Evolutionary conservation across 2,888 invertebrate genomes (phyloP).

Genomic region (Lapara coniferarum): DNA sequence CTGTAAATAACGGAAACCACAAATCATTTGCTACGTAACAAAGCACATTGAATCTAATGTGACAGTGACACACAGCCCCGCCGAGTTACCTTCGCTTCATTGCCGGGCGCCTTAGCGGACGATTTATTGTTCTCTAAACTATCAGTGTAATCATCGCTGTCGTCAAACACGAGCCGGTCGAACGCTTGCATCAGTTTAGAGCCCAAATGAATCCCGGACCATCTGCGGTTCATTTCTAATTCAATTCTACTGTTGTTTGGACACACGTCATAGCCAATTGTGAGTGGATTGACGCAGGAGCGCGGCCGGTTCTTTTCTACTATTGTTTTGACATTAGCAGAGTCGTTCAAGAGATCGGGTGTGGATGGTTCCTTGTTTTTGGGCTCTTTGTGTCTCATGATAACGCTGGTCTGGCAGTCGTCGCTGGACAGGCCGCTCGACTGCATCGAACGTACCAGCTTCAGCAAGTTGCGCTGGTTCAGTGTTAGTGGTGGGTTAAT

Average conservation of each 20-base stretch:
- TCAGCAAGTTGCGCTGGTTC: slow-evolving; percentile 84
- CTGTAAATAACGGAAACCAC: slow-evolving; percentile 50
- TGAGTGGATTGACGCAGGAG: slow-evolving; percentile 86
- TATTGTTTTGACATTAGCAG: slow-evolving; percentile 77
- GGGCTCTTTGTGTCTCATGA: slow-evolving; percentile 78
- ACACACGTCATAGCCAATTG: slow-evolving; percentile 76
- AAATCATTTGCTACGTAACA: slow-evolving; percentile 44
- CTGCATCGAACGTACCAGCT: slow-evolving; percentile 83
- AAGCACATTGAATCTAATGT: slow-evolving; percentile 46
- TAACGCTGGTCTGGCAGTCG: slow-evolving; percentile 79
- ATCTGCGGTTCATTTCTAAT: slow-evolving; percentile 84
- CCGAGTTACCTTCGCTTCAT: slow-evolving; percentile 74
- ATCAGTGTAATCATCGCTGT: slow-evolving; percentile 89
- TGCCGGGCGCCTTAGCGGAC: slow-evolving; percentile 78
- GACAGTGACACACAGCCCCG: slow-evolving; percentile 36
- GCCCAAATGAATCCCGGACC: slow-evolving; percentile 88
- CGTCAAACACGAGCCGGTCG: slow-evolving; percentile 86
- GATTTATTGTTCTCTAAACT: slow-evolving; percentile 86
- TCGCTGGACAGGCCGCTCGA: slow-evolving; percentile 83
- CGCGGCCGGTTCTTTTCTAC: slow-evolving; percentile 85
- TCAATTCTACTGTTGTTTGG: slow-evolving; percentile 78
- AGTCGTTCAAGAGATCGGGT: slow-evolving; percentile 84
- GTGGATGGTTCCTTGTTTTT: slow-evolving; percentile 80
- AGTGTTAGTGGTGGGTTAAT: slow-evolving; percentile 83
- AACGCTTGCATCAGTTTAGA: slow-evolving; percentile 89